Percentiles rank a stretch among this genome's conserved stretches.
phyloP scores from a whole-genome alignment of 2,888 invertebrate species.

The Gisinianus flammeolus region DNA sequence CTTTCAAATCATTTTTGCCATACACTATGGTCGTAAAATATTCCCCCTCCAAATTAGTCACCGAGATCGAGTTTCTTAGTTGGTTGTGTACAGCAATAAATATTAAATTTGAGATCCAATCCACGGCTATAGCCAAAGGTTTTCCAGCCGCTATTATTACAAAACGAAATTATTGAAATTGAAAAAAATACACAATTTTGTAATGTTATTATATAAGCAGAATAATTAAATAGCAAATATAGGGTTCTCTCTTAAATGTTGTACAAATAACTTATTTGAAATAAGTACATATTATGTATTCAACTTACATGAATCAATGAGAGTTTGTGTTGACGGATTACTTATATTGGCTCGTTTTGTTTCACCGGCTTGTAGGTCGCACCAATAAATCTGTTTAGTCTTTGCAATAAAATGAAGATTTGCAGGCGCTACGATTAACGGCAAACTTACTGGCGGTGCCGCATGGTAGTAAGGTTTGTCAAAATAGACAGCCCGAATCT shows the following conservation, averaged over 20 bases:
- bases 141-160: conserved; percentile 64
- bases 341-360: conserved; percentile 74
- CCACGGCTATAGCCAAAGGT: conserved; percentile 77
- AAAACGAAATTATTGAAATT: too few species aligned
- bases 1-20: conserved; percentile 56
- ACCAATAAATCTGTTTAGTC: conserved; percentile 69
- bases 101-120: conserved; percentile 79
- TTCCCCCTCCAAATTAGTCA: conserved; percentile 75
- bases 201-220: background rate
- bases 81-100: conserved; percentile 72
- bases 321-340: conserved; percentile 72
- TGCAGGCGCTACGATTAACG: conserved; percentile 73
- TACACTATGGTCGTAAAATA: conserved; percentile 65
- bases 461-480: conserved; percentile 76
- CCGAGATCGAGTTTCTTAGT: conserved; percentile 68
- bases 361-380: conserved; percentile 70
- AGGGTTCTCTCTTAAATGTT: too few species aligned
- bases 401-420: conserved; percentile 74
- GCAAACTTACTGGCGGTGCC: conserved; percentile 79
- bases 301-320: conserved; percentile 75
- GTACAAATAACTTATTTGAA: background rate
- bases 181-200: conserved; percentile 31
- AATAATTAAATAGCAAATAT: conserved; percentile 2
- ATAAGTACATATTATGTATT: too few species aligned
- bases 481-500: conserved; percentile 83